Conservation (phyloP, 2,797 vertebrate species). For the Periparus ater region DNA sequence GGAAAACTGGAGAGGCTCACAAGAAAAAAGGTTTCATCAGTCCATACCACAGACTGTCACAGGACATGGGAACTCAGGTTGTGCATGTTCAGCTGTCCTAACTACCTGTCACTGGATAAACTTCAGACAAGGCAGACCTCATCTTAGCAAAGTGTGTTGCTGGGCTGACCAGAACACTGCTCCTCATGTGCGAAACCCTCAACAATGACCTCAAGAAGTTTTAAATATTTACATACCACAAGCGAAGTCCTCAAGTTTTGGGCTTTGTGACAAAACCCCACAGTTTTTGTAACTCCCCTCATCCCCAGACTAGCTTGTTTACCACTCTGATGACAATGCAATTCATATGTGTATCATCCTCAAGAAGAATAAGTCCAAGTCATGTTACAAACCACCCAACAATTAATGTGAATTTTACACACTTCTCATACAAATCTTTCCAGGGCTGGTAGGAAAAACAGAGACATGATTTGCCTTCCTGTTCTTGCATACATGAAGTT, state of each 20-base stretch:
- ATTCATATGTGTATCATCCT: background rate
- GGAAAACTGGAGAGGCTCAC: background rate
- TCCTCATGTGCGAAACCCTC: background rate
- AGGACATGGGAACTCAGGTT: background rate
- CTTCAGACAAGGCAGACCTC: background rate
- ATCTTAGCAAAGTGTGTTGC: background rate
- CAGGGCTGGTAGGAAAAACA: background rate
- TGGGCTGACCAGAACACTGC: background rate
- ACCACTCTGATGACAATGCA: background rate
- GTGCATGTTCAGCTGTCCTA: accelerated
- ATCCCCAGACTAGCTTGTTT: background rate
- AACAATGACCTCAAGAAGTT: background rate
- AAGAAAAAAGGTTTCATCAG: background rate
- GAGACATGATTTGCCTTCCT: background rate
- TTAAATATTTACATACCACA: background rate
- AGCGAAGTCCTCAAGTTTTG: background rate
- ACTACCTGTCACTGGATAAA: background rate
- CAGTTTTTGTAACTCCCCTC: background rate
- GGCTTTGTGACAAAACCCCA: background rate
- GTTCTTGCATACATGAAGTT: background rate
- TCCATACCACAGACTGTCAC: background rate
- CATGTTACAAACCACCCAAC: background rate
- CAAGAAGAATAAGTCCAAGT: background rate
- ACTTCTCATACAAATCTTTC: background rate
- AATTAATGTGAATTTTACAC: background rate